Evolutionary conservation across 2,113 vertebrate species (phyloP).

Genomic region (Pterocles orientalis): DNA sequence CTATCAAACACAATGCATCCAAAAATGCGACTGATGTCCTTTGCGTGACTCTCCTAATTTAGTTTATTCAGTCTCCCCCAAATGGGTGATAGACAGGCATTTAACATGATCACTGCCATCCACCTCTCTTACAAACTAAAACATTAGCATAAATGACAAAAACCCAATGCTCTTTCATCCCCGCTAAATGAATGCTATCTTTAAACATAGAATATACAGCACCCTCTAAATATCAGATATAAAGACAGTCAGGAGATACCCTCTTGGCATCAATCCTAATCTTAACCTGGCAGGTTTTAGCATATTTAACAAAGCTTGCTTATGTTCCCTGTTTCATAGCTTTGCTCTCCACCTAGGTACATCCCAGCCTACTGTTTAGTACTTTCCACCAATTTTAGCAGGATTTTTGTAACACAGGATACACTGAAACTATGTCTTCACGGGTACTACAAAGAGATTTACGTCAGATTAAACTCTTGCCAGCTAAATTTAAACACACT

Average conservation of each 20-base stretch:
- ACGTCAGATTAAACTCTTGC: neutral
- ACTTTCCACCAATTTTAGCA: neutral
- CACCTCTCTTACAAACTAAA: neutral
- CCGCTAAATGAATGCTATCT: neutral
- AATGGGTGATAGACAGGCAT: neutral
- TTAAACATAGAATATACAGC: neutral
- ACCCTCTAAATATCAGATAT: neutral
- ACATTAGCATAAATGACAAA: neutral
- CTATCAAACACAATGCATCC: neutral
- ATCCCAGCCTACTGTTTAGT: neutral
- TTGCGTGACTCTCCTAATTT: neutral
- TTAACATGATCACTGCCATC: neutral
- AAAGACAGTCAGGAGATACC: neutral
- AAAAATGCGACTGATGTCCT: neutral
- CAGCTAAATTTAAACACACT: neutral
- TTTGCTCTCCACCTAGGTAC: neutral
- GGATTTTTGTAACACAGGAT: neutral
- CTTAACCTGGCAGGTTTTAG: neutral
- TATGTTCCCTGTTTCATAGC: neutral
- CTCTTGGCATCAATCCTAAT: neutral
- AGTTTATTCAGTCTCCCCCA: neutral
- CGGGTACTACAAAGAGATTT: neutral
- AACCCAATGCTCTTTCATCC: neutral
- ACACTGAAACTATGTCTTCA: neutral
- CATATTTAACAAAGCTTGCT: neutral